A percentile compares a stretch with the other conserved stretches of the same genome.
phyloP scores from a whole-genome alignment of 2,888 invertebrate species.

The Physocephala rufipes region DNA sequence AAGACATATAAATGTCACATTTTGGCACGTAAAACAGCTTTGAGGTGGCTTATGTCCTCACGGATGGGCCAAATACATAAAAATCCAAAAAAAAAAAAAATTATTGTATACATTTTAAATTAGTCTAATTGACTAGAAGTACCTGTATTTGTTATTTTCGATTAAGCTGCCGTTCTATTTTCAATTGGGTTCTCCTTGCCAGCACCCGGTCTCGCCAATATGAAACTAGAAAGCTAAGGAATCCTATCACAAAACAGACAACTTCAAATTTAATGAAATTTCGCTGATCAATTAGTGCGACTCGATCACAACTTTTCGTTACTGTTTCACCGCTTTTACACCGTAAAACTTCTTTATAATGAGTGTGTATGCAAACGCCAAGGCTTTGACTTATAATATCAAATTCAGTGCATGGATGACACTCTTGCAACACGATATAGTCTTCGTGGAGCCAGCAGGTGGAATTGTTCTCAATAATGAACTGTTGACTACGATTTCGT shows the following conservation, averaged over 20 bases:
- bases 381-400: conserved; percentile 84
- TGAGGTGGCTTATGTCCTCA: no score
- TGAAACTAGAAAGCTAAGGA: conserved; percentile 56
- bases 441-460: conserved; percentile 80
- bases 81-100: no score
- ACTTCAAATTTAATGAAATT: conserved; percentile 70
- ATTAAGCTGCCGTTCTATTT: conserved; percentile 60
- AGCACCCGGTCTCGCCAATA: conserved; percentile 60
- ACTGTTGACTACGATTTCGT: conserved; percentile 63
- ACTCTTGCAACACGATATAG: conserved; percentile 75
- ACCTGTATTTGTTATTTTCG: conserved; percentile 52
- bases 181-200: conserved; percentile 55
- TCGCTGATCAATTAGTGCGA: conserved; percentile 84
- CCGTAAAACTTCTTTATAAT: conserved; percentile 82
- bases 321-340: conserved; percentile 84
- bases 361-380: conserved; percentile 83
- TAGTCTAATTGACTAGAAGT: neutral
- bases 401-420: conserved; percentile 87
- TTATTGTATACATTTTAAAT: neutral
- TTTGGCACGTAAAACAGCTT: no score
- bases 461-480: conserved; percentile 79
- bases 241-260: conserved; percentile 55
- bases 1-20: no score
- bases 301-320: conserved; percentile 85
- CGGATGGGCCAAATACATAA: no score